A percentile compares a stretch with the other conserved stretches of the same genome.
Conservation (phyloP, 64 coral and sea anemone species). For the Anthopleura sola region DNA sequence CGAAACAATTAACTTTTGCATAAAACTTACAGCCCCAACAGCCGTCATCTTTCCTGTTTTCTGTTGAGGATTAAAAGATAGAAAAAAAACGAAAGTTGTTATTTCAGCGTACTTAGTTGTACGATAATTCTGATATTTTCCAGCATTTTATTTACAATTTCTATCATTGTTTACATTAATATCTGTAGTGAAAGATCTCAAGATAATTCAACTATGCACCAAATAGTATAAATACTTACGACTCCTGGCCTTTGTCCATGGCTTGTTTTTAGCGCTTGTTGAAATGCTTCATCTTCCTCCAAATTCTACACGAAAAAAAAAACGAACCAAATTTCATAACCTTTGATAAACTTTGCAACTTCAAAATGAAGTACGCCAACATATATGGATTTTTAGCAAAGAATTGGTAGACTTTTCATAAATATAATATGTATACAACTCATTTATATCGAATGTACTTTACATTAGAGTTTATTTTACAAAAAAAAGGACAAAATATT, state of each 20-base stretch:
- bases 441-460: background rate
- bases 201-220: background rate
- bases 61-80: constrained; percentile 49
- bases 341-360: background rate
- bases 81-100: background rate
- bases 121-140: too few relatives aligned
- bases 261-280: constrained; percentile 96
- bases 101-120: too few relatives aligned
- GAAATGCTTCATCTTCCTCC: constrained; percentile 97
- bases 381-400: background rate
- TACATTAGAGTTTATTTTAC: background rate
- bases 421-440: background rate
- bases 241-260: constrained; percentile 98
- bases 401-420: background rate
- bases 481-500: background rate
- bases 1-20: background rate
- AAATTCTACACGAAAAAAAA: constrained; percentile 64
- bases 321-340: background rate
- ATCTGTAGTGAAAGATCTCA: background rate
- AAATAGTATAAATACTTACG: constrained; percentile 14
- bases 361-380: background rate
- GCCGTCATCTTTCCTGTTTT: constrained; percentile 73
- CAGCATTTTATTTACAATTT: background rate
- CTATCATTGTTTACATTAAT: background rate
- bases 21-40: constrained; percentile 38